Evolutionary conservation across 2,797 vertebrate genomes (phyloP), one percentile per base, ranked within the genome.

Genomic region (Brachymystax lenok): DNA sequence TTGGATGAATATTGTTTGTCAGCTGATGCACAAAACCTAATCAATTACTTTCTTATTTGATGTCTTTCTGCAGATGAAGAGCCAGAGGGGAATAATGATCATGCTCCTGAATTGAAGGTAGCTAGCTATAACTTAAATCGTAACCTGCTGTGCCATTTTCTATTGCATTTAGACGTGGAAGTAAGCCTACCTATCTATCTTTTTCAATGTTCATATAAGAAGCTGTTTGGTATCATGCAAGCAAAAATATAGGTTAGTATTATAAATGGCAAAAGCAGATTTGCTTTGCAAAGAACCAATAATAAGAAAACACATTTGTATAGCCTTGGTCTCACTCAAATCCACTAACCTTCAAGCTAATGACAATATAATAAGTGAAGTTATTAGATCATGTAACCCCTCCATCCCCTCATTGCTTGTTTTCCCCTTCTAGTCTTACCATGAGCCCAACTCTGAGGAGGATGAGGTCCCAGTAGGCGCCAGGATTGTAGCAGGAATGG

Each of bases 401-500:
- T 8, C 17, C 1, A 16, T 75, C 46, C 3, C 12, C 35, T 40
- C 5, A 30, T 27, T 66, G 13, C 54, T 56, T 74, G 10, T 72
- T n/a, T 54, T 24, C 21, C 70, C 51, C 19, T 68, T 75, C 5
- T 63, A 78, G 92, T 91, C 91, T 14, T 92, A 91, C 75, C 90
- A 90, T 27, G 91, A 93, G 19, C 87, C 91, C 28, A 88, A 91
- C 0, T 79, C 88, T 19, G 93, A 96, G 1, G 95, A 96, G 21
- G 95, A 97, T 78, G 96, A 95, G 19, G 90, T 91, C 67, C 91
- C 88, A 56, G 78, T 94, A 19, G 85, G 87, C 35, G 85, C 94
- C 14, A 92, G 79, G 74, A 93, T 95, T 51, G 91, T 94, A 2
- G 93, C 94, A 7, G 94, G 94, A 28, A 91, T 92, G 59, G 83